Percentiles rank a stretch among this genome's conserved stretches.
Evolutionary conservation across 2,797 vertebrate genomes (phyloP).

Genomic region (Gymnopithys bicolor): DNA sequence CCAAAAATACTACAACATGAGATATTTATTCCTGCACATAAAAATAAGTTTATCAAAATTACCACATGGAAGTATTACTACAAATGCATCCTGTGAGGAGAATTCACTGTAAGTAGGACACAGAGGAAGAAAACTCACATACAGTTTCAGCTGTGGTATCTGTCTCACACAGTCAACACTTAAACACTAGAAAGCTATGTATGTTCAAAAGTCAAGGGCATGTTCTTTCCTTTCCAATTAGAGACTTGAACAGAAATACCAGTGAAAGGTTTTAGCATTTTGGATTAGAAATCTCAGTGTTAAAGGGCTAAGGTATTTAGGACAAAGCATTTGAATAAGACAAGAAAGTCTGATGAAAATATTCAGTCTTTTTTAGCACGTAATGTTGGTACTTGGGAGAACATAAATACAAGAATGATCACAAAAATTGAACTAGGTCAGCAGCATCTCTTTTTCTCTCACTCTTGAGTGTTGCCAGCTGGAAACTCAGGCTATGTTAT

Average conservation of each 20-base stretch:
- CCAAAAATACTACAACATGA: background rate
- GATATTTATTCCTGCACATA: background rate
- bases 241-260: background rate
- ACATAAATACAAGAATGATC: background rate
- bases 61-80: background rate
- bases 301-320: background rate
- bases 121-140: background rate
- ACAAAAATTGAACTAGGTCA: conserved; percentile 19
- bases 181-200: background rate
- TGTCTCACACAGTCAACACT: background rate
- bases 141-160: background rate
- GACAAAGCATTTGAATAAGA: background rate
- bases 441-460: background rate
- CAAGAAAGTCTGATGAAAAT: background rate
- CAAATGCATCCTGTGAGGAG: background rate
- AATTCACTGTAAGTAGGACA: background rate
- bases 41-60: background rate
- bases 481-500: background rate
- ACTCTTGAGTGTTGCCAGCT: background rate
- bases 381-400: background rate
- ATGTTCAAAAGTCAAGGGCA: background rate
- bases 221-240: background rate
- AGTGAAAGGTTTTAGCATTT: background rate
- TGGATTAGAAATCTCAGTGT: background rate
- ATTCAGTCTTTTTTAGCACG: background rate